These are phyloP conservation scores for Scrobipalpa atriplicella DNA, from an alignment of 2,888 invertebrate species.

Conservation along the genomic window DNA sequence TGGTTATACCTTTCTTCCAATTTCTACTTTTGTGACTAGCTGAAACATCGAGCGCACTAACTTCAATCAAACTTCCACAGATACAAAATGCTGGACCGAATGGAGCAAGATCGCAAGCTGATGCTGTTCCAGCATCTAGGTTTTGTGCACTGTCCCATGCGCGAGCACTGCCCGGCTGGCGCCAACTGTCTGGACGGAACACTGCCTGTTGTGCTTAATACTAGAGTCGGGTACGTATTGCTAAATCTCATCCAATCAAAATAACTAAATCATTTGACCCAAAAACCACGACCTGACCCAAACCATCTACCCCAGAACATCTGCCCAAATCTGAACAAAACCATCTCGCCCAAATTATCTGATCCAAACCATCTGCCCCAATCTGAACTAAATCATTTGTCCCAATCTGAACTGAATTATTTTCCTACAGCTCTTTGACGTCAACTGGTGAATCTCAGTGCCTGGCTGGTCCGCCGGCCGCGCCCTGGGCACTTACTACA, in stretches of 20 bases:
- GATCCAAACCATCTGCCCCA: no score
- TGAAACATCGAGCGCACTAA: not conserved
- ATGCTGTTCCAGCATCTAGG: slow-evolving; percentile 97
- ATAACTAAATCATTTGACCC: not conserved
- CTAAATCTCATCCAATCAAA: not conserved
- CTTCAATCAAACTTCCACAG: slow-evolving; percentile 68
- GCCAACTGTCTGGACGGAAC: slow-evolving; percentile 81
- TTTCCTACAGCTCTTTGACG: slow-evolving; percentile 61
- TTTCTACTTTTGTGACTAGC: no score
- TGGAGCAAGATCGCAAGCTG: slow-evolving; percentile 97
- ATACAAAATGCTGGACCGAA: slow-evolving; percentile 95
- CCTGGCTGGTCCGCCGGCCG: slow-evolving; percentile 72
- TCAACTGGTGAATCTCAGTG: slow-evolving; percentile 71
- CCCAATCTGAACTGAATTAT: not conserved
- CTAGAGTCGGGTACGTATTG: slow-evolving; percentile 69
- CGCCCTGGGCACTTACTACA: slow-evolving; percentile 75
- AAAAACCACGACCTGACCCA: no score
- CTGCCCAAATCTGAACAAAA: no score
- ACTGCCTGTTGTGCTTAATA: slow-evolving; percentile 71
- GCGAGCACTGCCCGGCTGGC: slow-evolving; percentile 96
- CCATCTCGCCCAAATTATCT: no score
- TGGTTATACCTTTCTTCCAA: no score
- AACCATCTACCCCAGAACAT: no score
- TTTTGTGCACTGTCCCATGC: slow-evolving; percentile 97
- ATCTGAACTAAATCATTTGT: not conserved